These are phyloP conservation scores for Meandrusa payeni DNA, from an alignment of 2,888 invertebrate species.

Conservation along the genomic window DNA sequence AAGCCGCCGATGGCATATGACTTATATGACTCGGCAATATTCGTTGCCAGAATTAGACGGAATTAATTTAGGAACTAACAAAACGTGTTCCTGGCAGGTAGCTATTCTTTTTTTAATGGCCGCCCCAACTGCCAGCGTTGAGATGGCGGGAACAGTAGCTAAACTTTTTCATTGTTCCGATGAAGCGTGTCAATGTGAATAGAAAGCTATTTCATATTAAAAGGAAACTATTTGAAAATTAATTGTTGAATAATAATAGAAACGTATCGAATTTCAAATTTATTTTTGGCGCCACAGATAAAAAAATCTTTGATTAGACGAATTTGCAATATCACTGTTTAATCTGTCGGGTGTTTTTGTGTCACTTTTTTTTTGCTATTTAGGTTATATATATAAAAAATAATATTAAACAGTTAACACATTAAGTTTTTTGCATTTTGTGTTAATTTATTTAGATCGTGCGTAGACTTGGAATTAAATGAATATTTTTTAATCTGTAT, in stretches of 20 bases:
- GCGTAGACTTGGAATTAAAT: no score
- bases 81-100: constrained; percentile 60
- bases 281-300: constrained; percentile 29
- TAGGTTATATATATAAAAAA: not conserved
- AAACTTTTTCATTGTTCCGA: constrained; percentile 60
- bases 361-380: no score
- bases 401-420: no score
- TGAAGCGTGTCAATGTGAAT: constrained; percentile 65
- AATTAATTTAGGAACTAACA: constrained; percentile 69
- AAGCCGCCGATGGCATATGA: constrained; percentile 62
- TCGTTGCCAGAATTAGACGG: constrained; percentile 57
- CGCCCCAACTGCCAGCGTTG: constrained; percentile 43
- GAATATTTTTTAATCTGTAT: no score
- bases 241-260: constrained; percentile 10
- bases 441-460: no score
- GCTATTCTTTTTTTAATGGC: constrained; percentile 43
- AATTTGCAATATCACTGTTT: constrained; percentile 8
- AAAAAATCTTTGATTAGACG: constrained; percentile 15
- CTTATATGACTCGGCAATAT: constrained; percentile 68
- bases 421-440: no score
- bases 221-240: constrained; percentile 34
- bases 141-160: constrained; percentile 69
- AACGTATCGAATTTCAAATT: constrained; percentile 40
- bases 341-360: not conserved
- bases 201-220: constrained; percentile 63